Percentiles rank a stretch among this genome's conserved stretches.
These are phyloP conservation scores for Vespertilio murinus DNA, from an alignment of 2,797 vertebrate genomes.

Conservation along the genomic window DNA sequence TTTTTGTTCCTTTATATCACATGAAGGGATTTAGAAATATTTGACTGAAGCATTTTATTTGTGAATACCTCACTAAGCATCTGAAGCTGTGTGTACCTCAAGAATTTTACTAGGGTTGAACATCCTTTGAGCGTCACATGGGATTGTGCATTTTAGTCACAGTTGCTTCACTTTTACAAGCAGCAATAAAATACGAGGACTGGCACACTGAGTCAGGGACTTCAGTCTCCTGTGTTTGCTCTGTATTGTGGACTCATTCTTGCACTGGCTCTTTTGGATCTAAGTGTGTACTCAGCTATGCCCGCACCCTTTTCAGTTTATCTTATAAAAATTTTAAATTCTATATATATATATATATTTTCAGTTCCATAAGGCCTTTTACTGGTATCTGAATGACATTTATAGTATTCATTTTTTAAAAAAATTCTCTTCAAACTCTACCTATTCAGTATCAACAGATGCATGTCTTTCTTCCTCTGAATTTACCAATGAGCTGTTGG, in stretches of 20 bases:
- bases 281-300: neutral
- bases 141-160: neutral
- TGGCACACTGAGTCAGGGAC: neutral
- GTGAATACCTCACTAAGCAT: neutral
- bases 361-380: neutral
- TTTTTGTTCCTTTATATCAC: neutral
- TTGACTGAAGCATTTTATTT: neutral
- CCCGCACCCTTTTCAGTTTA: neutral
- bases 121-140: neutral
- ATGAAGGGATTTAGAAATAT: neutral
- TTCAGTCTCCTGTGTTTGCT: neutral
- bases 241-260: neutral
- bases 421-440: neutral
- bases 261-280: neutral
- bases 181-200: neutral
- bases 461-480: neutral
- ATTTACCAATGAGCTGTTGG: neutral
- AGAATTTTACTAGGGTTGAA: neutral
- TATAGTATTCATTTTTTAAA: neutral
- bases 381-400: neutral
- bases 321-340: neutral
- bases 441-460: neutral
- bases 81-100: neutral
- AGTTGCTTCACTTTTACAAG: neutral
- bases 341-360: neutral